Percentiles rank a stretch among this genome's conserved stretches.
These are phyloP conservation scores for Eptatretus burgeri DNA, from an alignment of 2,113 vertebrate genomes.

Conservation along the genomic window DNA sequence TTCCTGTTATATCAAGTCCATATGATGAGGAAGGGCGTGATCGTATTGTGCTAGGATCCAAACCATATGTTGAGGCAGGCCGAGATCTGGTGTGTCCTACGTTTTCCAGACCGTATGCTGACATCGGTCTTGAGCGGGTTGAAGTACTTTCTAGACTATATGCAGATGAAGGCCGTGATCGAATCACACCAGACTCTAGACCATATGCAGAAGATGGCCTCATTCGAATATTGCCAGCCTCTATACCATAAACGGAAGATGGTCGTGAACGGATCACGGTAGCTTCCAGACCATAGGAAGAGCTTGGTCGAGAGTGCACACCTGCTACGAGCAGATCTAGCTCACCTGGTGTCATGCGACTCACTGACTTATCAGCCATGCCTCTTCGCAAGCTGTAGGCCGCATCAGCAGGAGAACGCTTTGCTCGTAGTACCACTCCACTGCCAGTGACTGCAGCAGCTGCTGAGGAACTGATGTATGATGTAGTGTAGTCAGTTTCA, in stretches of 20 bases:
- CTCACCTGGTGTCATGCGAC: too few species aligned
- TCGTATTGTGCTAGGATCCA: background rate
- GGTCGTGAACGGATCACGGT: background rate
- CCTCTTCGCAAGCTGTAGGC: slow-evolving; percentile 38
- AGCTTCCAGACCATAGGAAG: background rate
- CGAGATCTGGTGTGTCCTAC: background rate
- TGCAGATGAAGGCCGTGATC: background rate
- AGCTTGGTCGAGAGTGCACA: background rate
- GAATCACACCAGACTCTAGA: background rate
- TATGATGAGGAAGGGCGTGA: background rate
- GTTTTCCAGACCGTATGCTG: slow-evolving; percentile 4
- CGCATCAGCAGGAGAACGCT: slow-evolving; percentile 78
- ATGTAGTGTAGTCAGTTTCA: slow-evolving; percentile 40
- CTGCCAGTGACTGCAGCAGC: slow-evolving; percentile 50
- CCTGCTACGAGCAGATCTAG: background rate
- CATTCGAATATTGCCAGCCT: background rate
- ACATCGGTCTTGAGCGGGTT: slow-evolving; percentile 1
- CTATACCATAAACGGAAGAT: slow-evolving; percentile 4
- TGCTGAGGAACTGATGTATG: slow-evolving; percentile 36
- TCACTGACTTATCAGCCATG: too few species aligned
- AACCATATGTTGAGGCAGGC: slow-evolving; percentile 1
- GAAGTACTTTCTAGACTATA: background rate
- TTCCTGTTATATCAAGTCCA: background rate
- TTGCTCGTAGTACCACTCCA: slow-evolving; percentile 51
- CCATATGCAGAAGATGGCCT: slow-evolving; percentile 2